A percentile compares a stretch with the other conserved stretches of the same genome.
These are phyloP conservation scores for Heliconius ismenius DNA, from an alignment of 2,888 invertebrate species.

Conservation along the genomic window DNA sequence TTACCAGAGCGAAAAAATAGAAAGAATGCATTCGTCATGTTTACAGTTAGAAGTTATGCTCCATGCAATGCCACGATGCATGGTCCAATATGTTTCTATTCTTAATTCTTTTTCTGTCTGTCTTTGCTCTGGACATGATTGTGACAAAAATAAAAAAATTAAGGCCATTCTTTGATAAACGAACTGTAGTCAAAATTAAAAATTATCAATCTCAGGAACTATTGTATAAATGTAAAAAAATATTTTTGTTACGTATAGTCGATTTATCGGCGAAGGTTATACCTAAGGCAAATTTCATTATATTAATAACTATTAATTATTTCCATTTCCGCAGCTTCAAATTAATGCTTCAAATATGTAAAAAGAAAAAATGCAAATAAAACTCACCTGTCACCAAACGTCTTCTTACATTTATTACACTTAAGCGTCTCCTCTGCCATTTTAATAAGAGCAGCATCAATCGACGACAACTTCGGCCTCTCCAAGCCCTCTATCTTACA, in stretches of 20 bases:
- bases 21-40: neutral
- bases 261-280: neutral
- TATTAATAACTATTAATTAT: neutral
- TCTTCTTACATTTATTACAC: conserved; percentile 53
- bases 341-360: neutral
- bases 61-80: too few relatives aligned
- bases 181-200: too few relatives aligned
- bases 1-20: neutral
- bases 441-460: conserved; percentile 23
- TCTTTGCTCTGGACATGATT: too few relatives aligned
- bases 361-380: neutral
- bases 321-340: neutral
- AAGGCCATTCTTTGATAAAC: too few relatives aligned
- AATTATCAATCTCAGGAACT: neutral
- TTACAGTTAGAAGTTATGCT: neutral
- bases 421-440: conserved; percentile 32
- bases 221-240: neutral
- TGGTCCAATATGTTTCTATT: too few relatives aligned
- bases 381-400: conserved; percentile 37
- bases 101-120: too few relatives aligned
- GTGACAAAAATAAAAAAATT: too few relatives aligned
- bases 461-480: conserved; percentile 23
- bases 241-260: neutral
- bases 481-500: conserved; percentile 68
- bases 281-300: neutral